These are phyloP conservation scores for Lepidocyrtinus sp. DNA, from an alignment of 2,888 invertebrate genomes.

Conservation along the genomic window DNA sequence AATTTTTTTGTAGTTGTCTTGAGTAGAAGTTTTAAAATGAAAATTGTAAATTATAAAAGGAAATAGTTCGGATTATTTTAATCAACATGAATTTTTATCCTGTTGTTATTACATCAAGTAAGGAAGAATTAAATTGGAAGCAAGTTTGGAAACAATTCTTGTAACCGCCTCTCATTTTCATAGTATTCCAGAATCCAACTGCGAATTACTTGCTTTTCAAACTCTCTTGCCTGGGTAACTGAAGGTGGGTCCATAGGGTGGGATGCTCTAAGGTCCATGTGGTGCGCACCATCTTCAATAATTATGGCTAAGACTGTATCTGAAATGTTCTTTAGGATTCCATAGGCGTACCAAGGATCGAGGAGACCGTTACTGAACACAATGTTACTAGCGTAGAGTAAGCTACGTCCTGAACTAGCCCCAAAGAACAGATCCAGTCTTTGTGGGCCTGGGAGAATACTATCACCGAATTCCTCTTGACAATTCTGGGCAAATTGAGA, in stretches of 20 bases:
- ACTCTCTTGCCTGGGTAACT: conserved; percentile 78
- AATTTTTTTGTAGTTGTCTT: no score
- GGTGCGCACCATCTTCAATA: conserved; percentile 88
- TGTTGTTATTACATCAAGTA: no score
- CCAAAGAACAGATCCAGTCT: conserved; percentile 85
- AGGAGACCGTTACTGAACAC: conserved; percentile 89
- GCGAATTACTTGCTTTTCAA: conserved; percentile 78
- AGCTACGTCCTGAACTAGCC: no score
- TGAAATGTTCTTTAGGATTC: conserved; percentile 81
- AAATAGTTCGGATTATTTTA: no score
- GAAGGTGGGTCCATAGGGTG: conserved; percentile 79
- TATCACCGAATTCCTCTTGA: conserved; percentile 76
- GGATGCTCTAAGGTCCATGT: conserved; percentile 83
- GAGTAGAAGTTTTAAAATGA: no score
- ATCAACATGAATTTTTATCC: no score
- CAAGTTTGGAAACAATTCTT: no score
- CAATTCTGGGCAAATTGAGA: conserved; percentile 80
- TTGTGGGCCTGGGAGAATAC: conserved; percentile 79
- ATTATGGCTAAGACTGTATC: conserved; percentile 79
- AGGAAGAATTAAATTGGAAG: neutral
- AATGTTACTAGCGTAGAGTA: no score
- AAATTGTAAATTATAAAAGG: no score
- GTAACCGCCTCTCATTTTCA: conserved; percentile 36
- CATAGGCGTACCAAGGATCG: conserved; percentile 92
- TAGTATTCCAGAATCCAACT: conserved; percentile 76